Evolutionary conservation across 2,888 invertebrate species (phyloP).

Genomic region (Tromatobia lineatoria): DNA sequence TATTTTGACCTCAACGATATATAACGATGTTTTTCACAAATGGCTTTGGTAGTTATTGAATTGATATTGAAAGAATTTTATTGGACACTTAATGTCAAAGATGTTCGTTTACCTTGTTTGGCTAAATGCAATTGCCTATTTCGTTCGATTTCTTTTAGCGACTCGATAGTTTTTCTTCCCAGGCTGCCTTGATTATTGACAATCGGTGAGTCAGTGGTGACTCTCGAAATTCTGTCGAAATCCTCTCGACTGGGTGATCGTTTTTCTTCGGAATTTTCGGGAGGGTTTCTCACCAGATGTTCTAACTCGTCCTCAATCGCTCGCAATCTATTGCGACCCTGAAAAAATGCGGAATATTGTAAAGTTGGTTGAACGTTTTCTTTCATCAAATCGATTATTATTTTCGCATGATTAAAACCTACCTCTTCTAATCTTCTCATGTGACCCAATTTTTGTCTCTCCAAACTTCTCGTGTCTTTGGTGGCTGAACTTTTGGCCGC

Average conservation of each 20-base stretch:
- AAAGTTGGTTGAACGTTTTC: neutral
- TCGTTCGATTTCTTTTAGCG: conserved; percentile 95
- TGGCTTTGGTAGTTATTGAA: too few species aligned
- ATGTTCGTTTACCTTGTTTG: conserved; percentile 91
- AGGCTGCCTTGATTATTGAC: conserved; percentile 88
- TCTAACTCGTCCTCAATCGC: conserved; percentile 89
- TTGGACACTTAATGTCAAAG: neutral
- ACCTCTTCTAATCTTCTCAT: conserved; percentile 90
- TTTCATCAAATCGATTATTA: neutral
- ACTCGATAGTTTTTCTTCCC: conserved; percentile 93
- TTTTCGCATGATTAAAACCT: conserved; percentile 16
- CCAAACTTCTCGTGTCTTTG: conserved; percentile 90
- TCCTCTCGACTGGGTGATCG: conserved; percentile 93
- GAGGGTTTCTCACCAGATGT: conserved; percentile 78
- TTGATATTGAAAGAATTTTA: neutral
- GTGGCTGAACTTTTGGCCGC: conserved; percentile 89
- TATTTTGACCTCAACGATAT: too few species aligned
- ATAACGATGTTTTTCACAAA: too few species aligned
- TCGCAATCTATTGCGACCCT: conserved; percentile 89
- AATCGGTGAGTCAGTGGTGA: conserved; percentile 94
- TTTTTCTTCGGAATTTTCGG: conserved; percentile 80
- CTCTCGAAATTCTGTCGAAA: conserved; percentile 94
- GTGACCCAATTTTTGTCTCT: conserved; percentile 88
- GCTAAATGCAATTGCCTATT: conserved; percentile 94
- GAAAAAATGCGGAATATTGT: conserved; percentile 61